phyloP scores from a whole-genome alignment of 2,888 invertebrate genomes.

The Melanostoma scalare region DNA sequence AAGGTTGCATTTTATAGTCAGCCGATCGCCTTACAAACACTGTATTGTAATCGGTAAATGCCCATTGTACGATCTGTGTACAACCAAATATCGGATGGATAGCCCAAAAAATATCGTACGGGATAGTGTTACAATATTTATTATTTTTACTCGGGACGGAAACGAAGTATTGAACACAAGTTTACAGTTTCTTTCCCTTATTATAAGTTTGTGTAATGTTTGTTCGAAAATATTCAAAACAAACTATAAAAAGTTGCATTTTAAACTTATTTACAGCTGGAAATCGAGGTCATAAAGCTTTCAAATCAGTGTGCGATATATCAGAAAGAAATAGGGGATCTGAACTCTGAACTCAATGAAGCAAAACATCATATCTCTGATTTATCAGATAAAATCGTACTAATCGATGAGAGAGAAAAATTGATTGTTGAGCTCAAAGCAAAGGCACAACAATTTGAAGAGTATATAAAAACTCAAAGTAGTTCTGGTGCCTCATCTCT shows the following conservation, averaged over 20 bases:
- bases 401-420: slow-evolving; percentile 84
- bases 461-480: slow-evolving; percentile 85
- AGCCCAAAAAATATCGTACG: too few relatives aligned
- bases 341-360: slow-evolving; percentile 79
- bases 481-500: slow-evolving; percentile 76
- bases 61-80: too few relatives aligned
- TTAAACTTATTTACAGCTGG: slow-evolving; percentile 76
- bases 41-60: too few relatives aligned
- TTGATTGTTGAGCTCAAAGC: slow-evolving; percentile 85
- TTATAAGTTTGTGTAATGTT: background rate
- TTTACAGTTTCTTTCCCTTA: background rate
- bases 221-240: slow-evolving; percentile 6
- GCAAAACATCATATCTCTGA: slow-evolving; percentile 77
- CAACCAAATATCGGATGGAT: too few relatives aligned
- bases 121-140: too few relatives aligned
- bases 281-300: slow-evolving; percentile 79
- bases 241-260: background rate
- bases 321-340: slow-evolving; percentile 77
- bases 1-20: too few relatives aligned
- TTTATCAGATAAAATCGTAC: slow-evolving; percentile 79
- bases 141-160: too few relatives aligned
- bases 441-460: slow-evolving; percentile 86
- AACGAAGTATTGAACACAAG: too few relatives aligned
- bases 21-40: too few relatives aligned
- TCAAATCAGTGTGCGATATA: slow-evolving; percentile 77